Evolutionary conservation across 2,888 invertebrate genomes (phyloP), one percentile per base, ranked within the genome.

Genomic region (Phasia obesa): DNA sequence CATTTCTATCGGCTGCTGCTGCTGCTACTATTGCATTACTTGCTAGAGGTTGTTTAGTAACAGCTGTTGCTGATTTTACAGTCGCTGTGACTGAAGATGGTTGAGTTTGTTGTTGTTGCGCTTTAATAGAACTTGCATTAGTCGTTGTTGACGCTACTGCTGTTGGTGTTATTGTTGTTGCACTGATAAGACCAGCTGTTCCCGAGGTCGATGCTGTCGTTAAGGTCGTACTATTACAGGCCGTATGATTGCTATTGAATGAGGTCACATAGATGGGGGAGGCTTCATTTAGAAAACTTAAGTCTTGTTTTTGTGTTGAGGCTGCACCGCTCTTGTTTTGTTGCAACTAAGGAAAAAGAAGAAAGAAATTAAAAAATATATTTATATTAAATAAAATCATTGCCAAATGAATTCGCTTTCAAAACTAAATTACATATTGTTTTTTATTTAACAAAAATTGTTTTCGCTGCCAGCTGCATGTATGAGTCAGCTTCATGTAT

Each of bases 231-330:
- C 91, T 90, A 90, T 90, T 91, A 88, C 92, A 91, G 87, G 92
- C 92, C 90, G 92, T 89, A 90, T 92, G 91, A 92, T 92, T 89
- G 92, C 90, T 90, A 80, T 90, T 92, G 87, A 95, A 94, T 86
- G 96, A 96, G 84, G 96, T 96, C 86, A 96, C 96, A 93, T 96
- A 96, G 86, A 96, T 96, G 75, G 96, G 95, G 76, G 95, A 95
- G 89, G 95, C 95, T 89, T 95, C 95, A 88, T 96, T 95, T 89
- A 96, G 94, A 81, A 96, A 96, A 93, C 96, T 96, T 85, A 96
- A 92, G 87, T 96, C 96, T 85, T 90, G 89, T 69, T 88, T 89
- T 71, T 90, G 91, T 71, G 87, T 87, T 57, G 88, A 87, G 15
- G 86, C 92, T 92, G 86, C 91, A 88, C 92, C 93, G 91, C 88